Percentiles rank a stretch among this genome's conserved stretches.
Evolutionary conservation across 2,113 vertebrate species (phyloP).

Genomic region (Furnarius figulus): DNA sequence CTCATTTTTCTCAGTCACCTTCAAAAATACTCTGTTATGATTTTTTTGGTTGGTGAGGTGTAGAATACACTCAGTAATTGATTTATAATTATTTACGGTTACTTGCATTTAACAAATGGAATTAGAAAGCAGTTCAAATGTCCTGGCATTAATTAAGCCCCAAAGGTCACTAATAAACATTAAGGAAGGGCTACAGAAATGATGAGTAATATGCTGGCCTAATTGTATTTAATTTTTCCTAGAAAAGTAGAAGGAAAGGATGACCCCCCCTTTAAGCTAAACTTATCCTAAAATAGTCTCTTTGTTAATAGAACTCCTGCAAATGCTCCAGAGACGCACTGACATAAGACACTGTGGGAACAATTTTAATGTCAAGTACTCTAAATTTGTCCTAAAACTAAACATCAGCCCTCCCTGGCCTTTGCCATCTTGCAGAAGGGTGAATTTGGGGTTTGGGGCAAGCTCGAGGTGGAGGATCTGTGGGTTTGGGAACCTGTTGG

Average conservation of each 20-base stretch:
- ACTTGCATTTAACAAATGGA: slow-evolving; percentile 21
- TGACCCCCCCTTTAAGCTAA: neutral
- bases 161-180: slow-evolving; percentile 13
- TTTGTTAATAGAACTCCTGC: neutral
- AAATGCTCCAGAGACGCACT: neutral
- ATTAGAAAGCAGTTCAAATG: slow-evolving; percentile 43
- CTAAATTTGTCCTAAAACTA: neutral
- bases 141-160: neutral
- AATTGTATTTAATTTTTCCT: neutral
- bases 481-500: neutral
- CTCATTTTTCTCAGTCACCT: slow-evolving; percentile 48
- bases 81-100: slow-evolving; percentile 38
- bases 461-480: fast-evolving
- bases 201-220: neutral
- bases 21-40: slow-evolving; percentile 9
- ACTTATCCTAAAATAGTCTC: neutral
- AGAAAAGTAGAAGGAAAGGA: neutral
- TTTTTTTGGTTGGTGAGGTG: neutral
- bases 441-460: neutral
- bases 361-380: neutral
- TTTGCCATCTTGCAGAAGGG: neutral
- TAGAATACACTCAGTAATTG: slow-evolving; percentile 15
- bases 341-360: neutral
- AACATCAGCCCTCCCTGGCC: neutral
- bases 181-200: neutral